Evolutionary conservation across 1,140 invertebrate species (phyloP).

Genomic region (Sitobion miscanthi): DNA sequence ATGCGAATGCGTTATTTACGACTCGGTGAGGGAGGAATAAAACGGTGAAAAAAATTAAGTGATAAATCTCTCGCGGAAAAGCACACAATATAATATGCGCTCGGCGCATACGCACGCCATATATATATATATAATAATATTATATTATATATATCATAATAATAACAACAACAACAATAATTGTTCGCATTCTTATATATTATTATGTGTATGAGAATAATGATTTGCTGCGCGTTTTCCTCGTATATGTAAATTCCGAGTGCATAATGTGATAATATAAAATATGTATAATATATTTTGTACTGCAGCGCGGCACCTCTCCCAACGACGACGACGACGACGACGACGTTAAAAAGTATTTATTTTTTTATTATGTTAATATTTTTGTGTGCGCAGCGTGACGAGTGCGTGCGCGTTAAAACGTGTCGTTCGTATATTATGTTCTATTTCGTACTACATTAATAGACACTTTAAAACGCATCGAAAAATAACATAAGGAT

Average conservation of each 20-base stretch:
- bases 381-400: neutral
- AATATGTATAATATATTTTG: neutral
- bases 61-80: neutral
- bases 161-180: constrained; percentile 17
- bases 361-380: constrained; percentile 20
- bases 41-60: constrained; percentile 26
- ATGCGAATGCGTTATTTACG: neutral
- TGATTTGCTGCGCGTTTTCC: neutral
- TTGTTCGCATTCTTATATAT: constrained; percentile 7
- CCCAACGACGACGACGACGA: too few species aligned
- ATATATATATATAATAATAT: neutral
- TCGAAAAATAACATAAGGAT: neutral
- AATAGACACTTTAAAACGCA: neutral
- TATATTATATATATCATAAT: neutral
- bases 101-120: neutral
- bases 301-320: neutral
- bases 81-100: neutral
- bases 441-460: too few species aligned
- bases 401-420: neutral
- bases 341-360: constrained; percentile 9
- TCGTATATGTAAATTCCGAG: neutral
- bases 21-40: neutral
- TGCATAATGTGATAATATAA: neutral
- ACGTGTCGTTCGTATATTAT: neutral
- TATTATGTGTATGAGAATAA: neutral